phyloP scores from a whole-genome alignment of 2,888 invertebrate species.

The Atrina japonica region DNA sequence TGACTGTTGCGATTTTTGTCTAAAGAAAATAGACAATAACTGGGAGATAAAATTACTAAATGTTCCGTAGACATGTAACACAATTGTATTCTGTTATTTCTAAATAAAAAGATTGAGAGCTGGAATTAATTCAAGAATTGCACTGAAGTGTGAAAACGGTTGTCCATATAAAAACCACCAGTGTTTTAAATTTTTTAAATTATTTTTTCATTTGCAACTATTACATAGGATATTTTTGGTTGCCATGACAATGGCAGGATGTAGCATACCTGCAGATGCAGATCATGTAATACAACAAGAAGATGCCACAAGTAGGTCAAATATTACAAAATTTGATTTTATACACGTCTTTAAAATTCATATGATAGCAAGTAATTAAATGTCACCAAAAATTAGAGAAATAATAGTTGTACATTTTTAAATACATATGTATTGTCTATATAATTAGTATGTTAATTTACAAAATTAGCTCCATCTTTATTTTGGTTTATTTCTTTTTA shows the following conservation, averaged over 20 bases:
- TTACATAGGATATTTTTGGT: not conserved
- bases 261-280: slow-evolving; percentile 30
- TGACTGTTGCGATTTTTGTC: slow-evolving; percentile 17
- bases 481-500: too few species aligned
- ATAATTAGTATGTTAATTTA: too few species aligned
- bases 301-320: slow-evolving; percentile 44
- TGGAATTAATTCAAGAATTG: not conserved
- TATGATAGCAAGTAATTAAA: too few species aligned
- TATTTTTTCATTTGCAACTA: slow-evolving; percentile 5
- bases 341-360: too few species aligned
- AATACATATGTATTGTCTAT: too few species aligned
- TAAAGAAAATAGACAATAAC: slow-evolving; percentile 32
- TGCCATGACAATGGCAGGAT: slow-evolving; percentile 31
- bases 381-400: too few species aligned
- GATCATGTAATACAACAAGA: slow-evolving; percentile 42
- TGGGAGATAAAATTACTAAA: slow-evolving; percentile 28
- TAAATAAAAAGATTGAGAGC: slow-evolving; percentile 16
- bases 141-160: slow-evolving; percentile 14
- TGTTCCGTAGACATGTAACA: not conserved
- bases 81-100: not conserved
- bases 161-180: slow-evolving; percentile 6
- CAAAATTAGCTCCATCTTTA: too few species aligned
- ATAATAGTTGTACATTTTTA: too few species aligned
- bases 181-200: not conserved
- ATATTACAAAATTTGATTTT: too few species aligned